Evolutionary conservation across 2,888 invertebrate genomes (phyloP).

Genomic region (Rapana venosa): DNA sequence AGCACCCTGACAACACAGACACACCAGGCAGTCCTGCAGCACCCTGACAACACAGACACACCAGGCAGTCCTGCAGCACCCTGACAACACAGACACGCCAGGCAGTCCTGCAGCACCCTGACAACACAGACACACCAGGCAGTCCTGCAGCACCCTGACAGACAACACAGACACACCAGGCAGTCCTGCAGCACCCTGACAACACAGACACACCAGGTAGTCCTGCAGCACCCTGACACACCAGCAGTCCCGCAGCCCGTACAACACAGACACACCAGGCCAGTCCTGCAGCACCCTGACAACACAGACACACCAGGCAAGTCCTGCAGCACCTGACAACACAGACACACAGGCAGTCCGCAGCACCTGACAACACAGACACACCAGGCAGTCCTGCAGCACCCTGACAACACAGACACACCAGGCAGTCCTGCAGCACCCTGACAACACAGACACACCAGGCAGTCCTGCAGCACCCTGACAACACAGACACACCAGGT

Average conservation of each 20-base stretch:
- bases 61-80: conserved; percentile 67
- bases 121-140: conserved; percentile 58
- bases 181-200: too few species aligned
- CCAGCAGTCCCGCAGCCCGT: too few species aligned
- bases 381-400: conserved; percentile 69
- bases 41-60: conserved; percentile 60
- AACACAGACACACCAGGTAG: conserved; percentile 63
- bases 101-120: conserved; percentile 69
- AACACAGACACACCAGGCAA: conserved; percentile 65
- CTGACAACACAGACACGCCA: conserved; percentile 62
- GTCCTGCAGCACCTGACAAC: conserved; percentile 49
- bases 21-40: conserved; percentile 62
- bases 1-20: conserved; percentile 20
- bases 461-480: conserved; percentile 49
- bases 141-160: conserved; percentile 42
- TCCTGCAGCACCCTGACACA: conserved; percentile 68
- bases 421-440: conserved; percentile 67
- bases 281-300: conserved; percentile 69
- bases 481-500: too few species aligned
- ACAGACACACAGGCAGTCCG: conserved; percentile 58
- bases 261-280: conserved; percentile 64
- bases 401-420: conserved; percentile 61
- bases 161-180: too few species aligned
- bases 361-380: conserved; percentile 58
- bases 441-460: conserved; percentile 61